Conservation (phyloP, 2,113 vertebrate genomes). For the Xiphias gladius region DNA sequence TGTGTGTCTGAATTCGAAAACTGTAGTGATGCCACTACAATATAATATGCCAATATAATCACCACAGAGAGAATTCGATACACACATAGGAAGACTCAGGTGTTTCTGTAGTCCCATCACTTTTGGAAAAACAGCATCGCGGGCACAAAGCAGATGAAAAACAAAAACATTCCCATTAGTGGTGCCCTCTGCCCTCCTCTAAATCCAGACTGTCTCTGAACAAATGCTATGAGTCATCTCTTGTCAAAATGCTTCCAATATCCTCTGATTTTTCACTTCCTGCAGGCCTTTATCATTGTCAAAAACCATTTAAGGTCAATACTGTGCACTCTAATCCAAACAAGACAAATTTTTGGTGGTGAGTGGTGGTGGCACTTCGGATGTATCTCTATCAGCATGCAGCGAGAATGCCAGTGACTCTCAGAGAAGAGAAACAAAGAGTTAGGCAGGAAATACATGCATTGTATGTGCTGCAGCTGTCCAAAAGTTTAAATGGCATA, state of each 20-base stretch:
- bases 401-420: not conserved
- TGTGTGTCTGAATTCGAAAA: not conserved
- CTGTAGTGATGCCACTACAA: not conserved
- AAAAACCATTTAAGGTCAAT: constrained; percentile 4
- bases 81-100: not conserved
- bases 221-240: constrained; percentile 30
- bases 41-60: not conserved
- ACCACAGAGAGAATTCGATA: not conserved
- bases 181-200: constrained; percentile 1
- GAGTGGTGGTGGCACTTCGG: no score
- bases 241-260: constrained; percentile 12
- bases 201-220: constrained; percentile 15
- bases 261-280: constrained; percentile 6
- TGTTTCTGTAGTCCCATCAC: constrained; percentile 26
- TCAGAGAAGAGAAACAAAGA: not conserved
- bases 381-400: constrained; percentile 5
- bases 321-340: not conserved
- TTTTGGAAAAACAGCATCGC: constrained; percentile 27
- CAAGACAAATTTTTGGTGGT: constrained; percentile 5
- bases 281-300: constrained; percentile 25
- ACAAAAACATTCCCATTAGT: constrained; percentile 51
- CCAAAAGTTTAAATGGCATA: constrained; percentile 8
- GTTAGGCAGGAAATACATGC: not conserved
- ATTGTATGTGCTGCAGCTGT: not conserved
- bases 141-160: constrained; percentile 46